Evolutionary conservation across 30 jellyfish, hydroid and myxozoan genomes (phyloP), one percentile per base, ranked within the genome.

Genomic region (Mastigias papua): DNA sequence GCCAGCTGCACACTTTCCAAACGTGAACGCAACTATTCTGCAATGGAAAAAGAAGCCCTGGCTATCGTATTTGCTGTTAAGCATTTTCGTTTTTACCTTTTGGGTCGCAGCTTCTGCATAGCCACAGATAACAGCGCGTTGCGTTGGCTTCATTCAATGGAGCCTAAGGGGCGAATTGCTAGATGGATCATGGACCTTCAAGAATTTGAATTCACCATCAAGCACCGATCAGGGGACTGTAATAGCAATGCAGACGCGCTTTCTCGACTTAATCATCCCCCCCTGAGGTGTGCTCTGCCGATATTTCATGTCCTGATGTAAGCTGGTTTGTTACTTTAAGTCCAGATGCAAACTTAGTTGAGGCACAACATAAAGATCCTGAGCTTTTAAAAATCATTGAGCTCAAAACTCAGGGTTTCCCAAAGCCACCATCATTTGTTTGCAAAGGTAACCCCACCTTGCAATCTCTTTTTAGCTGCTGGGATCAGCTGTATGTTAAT

Each of bases 41-140:
- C 93, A 49, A 83, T 49, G 48, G 93, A 83, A 67, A 65, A 67
- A 67, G 93, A 83, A 57, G 93, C 93, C 79, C 86, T 83, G 9
- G 93, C 93, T 15, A 72, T 54, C 50, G 88, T 60, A 13, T 48
- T 42, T 60, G 93, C 86, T 25, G 61, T 57, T 22, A 54, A 83
- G 42, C 87, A 70, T 42, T 83, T 83, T 28, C 87, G 82, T n/a
- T 51, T n/a, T 22, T 81, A 81, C 73, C 81, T 81, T 21, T 29
- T 25, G 75, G 91, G 91, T n/a, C 28, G 73, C 34, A 37, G 69
- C 7, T 81, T 66, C 86, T 15, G 34, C 34, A 23, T 81, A 21
- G 60, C 33, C 73, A 81, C 91, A 32, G 91, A 81, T 34, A 25
- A 81, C 66, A 34, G 73, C n/a, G 83, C 91, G 13, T 35, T 81